These are phyloP conservation scores for Mustelus asterias DNA, from an alignment of 2,113 vertebrate species.

Conservation along the genomic window DNA sequence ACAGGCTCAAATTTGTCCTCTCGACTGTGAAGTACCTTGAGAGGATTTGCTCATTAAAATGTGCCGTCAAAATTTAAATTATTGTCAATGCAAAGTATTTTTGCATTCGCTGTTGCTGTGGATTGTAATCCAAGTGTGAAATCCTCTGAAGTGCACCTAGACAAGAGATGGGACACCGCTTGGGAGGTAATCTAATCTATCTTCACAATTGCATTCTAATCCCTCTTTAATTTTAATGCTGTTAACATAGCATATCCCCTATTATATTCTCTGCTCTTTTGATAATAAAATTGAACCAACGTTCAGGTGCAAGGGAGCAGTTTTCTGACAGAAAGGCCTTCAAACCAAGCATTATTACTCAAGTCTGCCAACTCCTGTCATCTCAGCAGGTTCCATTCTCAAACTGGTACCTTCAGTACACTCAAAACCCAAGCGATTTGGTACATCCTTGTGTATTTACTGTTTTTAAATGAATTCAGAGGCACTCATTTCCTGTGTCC, in stretches of 20 bases:
- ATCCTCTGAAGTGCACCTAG: background rate
- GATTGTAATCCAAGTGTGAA: background rate
- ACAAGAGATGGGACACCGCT: background rate
- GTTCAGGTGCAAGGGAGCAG: background rate
- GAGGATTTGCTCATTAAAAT: background rate
- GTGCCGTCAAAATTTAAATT: background rate
- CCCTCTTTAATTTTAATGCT: background rate
- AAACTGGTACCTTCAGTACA: background rate
- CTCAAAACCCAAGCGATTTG: background rate
- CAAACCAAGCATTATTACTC: background rate
- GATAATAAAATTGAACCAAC: background rate
- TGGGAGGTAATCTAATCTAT: background rate
- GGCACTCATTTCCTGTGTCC: background rate
- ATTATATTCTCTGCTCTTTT: background rate
- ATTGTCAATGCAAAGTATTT: background rate
- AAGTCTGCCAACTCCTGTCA: background rate
- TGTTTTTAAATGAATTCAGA: constrained; percentile 16
- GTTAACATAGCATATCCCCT: background rate
- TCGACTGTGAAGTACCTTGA: background rate
- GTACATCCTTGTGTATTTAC: background rate
- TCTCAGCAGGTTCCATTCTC: background rate
- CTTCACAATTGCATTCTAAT: background rate
- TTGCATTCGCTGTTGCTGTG: background rate
- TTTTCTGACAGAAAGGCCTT: background rate
- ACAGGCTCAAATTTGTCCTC: background rate